Conservation (phyloP, 2,113 vertebrate genomes). For the Phoxinus phoxinus region DNA sequence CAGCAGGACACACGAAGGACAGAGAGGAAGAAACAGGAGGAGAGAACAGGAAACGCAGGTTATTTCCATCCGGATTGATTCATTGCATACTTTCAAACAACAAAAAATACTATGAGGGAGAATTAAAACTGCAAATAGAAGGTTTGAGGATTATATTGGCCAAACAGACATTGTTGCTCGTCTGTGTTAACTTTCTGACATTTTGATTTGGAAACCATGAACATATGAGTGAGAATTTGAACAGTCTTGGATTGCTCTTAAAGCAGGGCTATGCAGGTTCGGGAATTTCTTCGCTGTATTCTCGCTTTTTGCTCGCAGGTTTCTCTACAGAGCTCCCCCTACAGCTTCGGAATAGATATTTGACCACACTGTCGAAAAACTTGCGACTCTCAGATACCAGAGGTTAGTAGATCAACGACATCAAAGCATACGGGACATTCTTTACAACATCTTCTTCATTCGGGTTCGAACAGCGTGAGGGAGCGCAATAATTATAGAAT, state of each 20-base stretch:
- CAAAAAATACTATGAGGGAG: slow-evolving; percentile 3
- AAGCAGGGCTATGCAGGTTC: no score
- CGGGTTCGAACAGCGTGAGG: no score
- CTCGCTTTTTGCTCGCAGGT: no score
- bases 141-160: background rate
- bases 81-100: slow-evolving; percentile 55
- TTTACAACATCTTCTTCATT: no score
- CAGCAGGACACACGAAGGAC: slow-evolving; percentile 53
- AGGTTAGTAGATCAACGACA: no score
- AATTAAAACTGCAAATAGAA: background rate
- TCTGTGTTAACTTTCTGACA: background rate
- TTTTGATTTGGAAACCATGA: background rate
- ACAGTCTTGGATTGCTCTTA: background rate
- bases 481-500: no score
- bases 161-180: background rate
- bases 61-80: slow-evolving; percentile 66
- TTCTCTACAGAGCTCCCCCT: no score
- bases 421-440: no score
- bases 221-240: background rate
- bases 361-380: no score
- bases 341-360: no score
- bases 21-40: slow-evolving; percentile 21
- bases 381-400: no score
- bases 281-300: no score
- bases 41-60: slow-evolving; percentile 67